Evolutionary conservation across 92 coral and sea anemone species (phyloP), one percentile per base, ranked within the genome.

Genomic region (Pocillopora meandrina): DNA sequence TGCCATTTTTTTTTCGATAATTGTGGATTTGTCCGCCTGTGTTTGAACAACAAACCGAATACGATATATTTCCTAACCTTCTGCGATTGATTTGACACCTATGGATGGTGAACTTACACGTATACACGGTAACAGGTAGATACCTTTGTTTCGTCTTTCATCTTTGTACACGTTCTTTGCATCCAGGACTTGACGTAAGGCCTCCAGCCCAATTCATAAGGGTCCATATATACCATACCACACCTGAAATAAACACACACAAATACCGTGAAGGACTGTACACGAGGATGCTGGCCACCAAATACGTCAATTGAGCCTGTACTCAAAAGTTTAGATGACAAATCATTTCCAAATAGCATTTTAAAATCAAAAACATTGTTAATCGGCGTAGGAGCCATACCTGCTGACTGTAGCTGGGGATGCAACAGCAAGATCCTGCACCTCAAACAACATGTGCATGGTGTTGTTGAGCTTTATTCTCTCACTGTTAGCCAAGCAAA

Each of bases 181-280:
- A 96, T 87, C 99, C 99, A 96, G 7, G 99, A 94, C 75, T 88
- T 92, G 68, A 96, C 99, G 35, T 88, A 94, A 12, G 98, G 98
- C 77, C 92, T 90, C 99, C 99, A 96, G 65, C 99, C 99, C 61
- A 96, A 81, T 71, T 92, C 97, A 36, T 91, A 92, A 5, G 99
- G 99, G 68, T 96, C 99, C 96, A 96, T 95, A 86, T 96, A 96
- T 71, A 96, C 99, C 99, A 96, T 96, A 82, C 99, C 99, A 81
- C 99, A 96, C 77, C 99, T 92, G 52, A 42, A 42, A 42, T 42
- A 42, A 79, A 1, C 23, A 36, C 56, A 20, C 74, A 78, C 61
- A 79, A n/a, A 42, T 20, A 63, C 1, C 10, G 13, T 11, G 34
- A 67, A 1, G 12, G 20, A 10, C 15, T 59, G 14, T 9, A 10